Base-by-base conservation (phyloP, 1,140 invertebrate genomes). In the Asbolus verrucosus region DNA sequence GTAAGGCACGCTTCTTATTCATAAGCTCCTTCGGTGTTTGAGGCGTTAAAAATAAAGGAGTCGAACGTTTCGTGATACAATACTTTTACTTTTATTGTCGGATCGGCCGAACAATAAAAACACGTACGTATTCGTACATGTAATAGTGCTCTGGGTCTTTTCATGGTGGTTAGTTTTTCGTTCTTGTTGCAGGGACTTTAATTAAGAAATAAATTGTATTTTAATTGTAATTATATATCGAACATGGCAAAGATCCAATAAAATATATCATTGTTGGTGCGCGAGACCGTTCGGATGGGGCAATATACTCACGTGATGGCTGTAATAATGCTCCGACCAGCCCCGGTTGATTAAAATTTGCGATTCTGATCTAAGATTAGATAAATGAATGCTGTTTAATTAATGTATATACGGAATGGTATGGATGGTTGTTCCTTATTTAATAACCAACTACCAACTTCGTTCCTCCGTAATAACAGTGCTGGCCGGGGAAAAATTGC, bases 161-260 rank as follows among this genome's bases (percentile, higher is more conserved):
- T 54, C 46, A 54, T 54, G 46, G 46, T 54, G 46, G 46, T 54
- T 54, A 27, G 46, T 54, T 54, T 27, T 27, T 14, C 46, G 21
- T 27, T 16, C 19, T 54, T 11, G 33, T 11, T 6, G 11, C 11
- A 4, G 33, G 19, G 19, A 54, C 46, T 54, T 54, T 54, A 54
- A 54, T 54, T 54, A 54, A 54, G 46, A 54, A 54, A 54, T 54
- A 54, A 54, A 54, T 54, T 54, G 46, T 54, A 21, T 27, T 54
- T 54, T 54, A 54, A 54, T 54, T 54, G 46, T 54, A 54, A 54
- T 54, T 54, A 54, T 54, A 54, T 54, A 54, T 54, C 46, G 46
- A 21, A 54, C 21, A 27, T 27, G 46, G 46, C 46, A n/a, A 24
- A 54, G 46, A 27, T 21, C 46, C 46, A 54, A 54, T 54, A 54